phyloP scores from a whole-genome alignment of 1,140 invertebrate genomes.

The Orussus abietinus region DNA sequence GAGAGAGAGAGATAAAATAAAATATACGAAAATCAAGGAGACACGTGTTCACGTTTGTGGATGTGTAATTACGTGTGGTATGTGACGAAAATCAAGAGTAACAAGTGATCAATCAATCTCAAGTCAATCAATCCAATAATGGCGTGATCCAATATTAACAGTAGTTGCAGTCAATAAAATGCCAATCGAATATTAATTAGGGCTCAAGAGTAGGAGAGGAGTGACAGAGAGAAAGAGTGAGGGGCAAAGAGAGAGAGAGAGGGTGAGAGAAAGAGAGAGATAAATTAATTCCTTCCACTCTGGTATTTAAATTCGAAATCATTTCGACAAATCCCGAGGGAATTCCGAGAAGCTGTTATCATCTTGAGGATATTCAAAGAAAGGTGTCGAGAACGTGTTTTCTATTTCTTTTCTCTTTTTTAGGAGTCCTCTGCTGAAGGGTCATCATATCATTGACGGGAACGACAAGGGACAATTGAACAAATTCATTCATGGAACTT shows the following conservation, averaged over 20 bases:
- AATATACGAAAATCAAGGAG: slow-evolving; percentile 4
- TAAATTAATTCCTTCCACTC: too few relatives aligned
- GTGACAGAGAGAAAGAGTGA: slow-evolving; percentile 9
- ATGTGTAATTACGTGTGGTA: too few relatives aligned
- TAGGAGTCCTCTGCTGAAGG: neutral
- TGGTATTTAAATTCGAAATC: too few relatives aligned
- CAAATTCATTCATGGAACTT: too few relatives aligned
- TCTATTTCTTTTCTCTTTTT: slow-evolving; percentile 1
- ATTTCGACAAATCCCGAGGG: too few relatives aligned
- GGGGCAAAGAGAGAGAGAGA: neutral
- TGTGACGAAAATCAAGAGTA: slow-evolving; percentile 26
- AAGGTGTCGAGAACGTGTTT: neutral
- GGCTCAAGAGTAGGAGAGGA: slow-evolving; percentile 5
- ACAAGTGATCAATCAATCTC: slow-evolving; percentile 39
- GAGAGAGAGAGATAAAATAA: slow-evolving; percentile 3
- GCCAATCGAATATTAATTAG: slow-evolving; percentile 29
- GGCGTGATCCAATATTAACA: slow-evolving; percentile 38
- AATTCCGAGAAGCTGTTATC: too few relatives aligned
- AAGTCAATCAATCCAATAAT: slow-evolving; percentile 34
- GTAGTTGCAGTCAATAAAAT: slow-evolving; percentile 39
- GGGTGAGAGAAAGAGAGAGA: neutral
- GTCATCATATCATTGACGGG: too few relatives aligned
- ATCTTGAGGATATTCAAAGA: slow-evolving; percentile 1
- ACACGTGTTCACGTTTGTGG: too few relatives aligned
- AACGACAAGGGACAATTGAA: too few relatives aligned